A percentile compares a stretch with the other conserved stretches of the same genome.
phyloP scores from a whole-genome alignment of 1,140 invertebrate species.

The Drosophila setifemur region DNA sequence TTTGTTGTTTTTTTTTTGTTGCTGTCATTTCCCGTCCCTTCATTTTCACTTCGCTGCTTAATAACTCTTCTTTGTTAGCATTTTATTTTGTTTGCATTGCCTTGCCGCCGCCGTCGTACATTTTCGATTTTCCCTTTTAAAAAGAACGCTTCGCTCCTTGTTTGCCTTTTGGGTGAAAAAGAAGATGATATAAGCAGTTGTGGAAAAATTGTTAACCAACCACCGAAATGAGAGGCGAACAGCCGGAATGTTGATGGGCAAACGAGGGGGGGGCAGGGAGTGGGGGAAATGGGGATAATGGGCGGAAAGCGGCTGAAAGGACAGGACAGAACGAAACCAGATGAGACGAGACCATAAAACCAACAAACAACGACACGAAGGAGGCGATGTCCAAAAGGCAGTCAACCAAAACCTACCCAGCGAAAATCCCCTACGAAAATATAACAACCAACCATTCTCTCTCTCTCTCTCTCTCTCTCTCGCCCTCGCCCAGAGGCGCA shows the following conservation, averaged over 20 bases:
- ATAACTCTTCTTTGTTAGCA: not conserved
- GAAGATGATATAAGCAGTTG: slow-evolving; percentile 18
- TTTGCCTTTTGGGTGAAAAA: slow-evolving; percentile 5
- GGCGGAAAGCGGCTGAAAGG: slow-evolving; percentile 2
- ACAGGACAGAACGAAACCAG: slow-evolving; percentile 22
- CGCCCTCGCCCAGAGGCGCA: not conserved
- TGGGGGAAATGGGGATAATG: not conserved
- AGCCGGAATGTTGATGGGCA: not conserved
- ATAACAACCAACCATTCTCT: no score
- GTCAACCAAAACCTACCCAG: not conserved
- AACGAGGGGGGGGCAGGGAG: not conserved
- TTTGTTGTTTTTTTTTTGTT: not conserved
- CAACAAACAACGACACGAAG: slow-evolving; percentile 40
- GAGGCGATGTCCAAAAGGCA: slow-evolving; percentile 34
- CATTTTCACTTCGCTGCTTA: not conserved
- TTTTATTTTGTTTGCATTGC: not conserved
- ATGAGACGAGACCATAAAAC: slow-evolving; percentile 44
- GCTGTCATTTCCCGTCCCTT: no score
- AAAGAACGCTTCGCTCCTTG: slow-evolving; percentile 22
- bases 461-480: not conserved
- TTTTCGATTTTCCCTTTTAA: slow-evolving; percentile 38
- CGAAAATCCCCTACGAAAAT: slow-evolving; percentile 2
- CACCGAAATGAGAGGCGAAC: not conserved
- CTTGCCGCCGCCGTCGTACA: no score
- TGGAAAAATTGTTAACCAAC: slow-evolving; percentile 27